A percentile compares a stretch with the other conserved stretches of the same genome.
Conservation (phyloP, 2,113 vertebrate genomes). For the Cacatua alba region DNA sequence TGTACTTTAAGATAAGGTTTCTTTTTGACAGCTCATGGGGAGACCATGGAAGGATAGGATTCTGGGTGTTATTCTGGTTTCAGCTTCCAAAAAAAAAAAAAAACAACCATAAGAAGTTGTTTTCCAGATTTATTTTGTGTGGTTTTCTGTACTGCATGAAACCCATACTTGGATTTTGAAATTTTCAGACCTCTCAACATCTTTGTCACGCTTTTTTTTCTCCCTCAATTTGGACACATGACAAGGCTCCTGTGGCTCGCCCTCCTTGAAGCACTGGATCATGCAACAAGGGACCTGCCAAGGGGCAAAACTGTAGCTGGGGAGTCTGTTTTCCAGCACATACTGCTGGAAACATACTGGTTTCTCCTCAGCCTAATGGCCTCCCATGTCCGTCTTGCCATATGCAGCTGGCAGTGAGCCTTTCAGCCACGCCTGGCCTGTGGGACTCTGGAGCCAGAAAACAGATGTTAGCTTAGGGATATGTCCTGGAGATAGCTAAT, state of each 20-base stretch:
- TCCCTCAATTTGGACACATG: neutral
- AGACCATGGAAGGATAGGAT: neutral
- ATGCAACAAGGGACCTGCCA: neutral
- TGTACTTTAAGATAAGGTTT: neutral
- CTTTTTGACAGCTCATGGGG: neutral
- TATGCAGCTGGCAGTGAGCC: neutral
- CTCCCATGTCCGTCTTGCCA: neutral
- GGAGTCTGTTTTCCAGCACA: fast-evolving
- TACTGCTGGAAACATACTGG: neutral
- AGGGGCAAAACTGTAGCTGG: neutral
- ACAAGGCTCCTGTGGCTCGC: neutral
- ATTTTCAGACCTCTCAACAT: neutral
- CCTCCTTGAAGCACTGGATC: neutral
- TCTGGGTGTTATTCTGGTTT: neutral
- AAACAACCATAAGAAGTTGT: neutral
- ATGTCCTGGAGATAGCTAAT: neutral
- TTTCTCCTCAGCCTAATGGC: neutral
- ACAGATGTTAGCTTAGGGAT: neutral
- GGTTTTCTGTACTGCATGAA: neutral
- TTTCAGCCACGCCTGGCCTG: neutral
- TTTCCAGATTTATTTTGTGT: neutral
- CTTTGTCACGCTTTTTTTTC: neutral
- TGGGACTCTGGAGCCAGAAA: neutral
- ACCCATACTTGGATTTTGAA: neutral
- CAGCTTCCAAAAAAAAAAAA: neutral